Base-by-base conservation (phyloP, 2,113 vertebrate species). In the Sphyrna mokarran region DNA sequence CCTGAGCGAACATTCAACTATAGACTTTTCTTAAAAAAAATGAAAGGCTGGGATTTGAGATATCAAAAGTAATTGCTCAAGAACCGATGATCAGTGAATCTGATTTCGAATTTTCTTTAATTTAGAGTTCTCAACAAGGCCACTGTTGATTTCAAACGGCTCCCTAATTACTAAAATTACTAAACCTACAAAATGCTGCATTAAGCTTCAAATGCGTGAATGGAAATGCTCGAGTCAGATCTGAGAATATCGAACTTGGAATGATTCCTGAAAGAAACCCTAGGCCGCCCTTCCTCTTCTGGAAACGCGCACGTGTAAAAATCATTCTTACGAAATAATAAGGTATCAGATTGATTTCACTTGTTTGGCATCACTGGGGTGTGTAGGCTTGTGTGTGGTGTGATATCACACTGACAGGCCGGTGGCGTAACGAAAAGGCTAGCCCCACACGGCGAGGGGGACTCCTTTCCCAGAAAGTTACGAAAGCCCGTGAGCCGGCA, bases 351-450 rank as follows among this genome's bases (percentile, higher is more conserved):
- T 54, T 72, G 14, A 33, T 72, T 70, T 13, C 40, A 94, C 40
- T 95, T 33, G 43, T 95, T 63, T 95, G 76, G 37, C 94, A 95
- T 95, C 94, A 72, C 94, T 94, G 69, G 33, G 37, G 68, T 54
- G 68, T 26, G 26, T 11, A 48, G 8, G 40, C 68, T 26, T 72
- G 94, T 95, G 43, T 95, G 94, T 26, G 48, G 94, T 95, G 43
- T 95, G 94, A 95, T 48, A 66, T 95, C 94, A 95, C 43, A 72
- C 69, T 95, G 2, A 33, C 40, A 48, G 33, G 54, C 16, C 69
- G 33, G 94, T 95, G 94, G 94, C 94, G 94, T 76, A 95, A 48
- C 43, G 94, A 54, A 16, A 54, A 76, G 23, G 43, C 68, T 18
- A 11, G 40, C 14, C 20, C 16, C 14, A 2, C n/a, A n/a, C n/a